phyloP scores from a whole-genome alignment of 2,797 vertebrate species.

The Oophaga sylvatica region DNA sequence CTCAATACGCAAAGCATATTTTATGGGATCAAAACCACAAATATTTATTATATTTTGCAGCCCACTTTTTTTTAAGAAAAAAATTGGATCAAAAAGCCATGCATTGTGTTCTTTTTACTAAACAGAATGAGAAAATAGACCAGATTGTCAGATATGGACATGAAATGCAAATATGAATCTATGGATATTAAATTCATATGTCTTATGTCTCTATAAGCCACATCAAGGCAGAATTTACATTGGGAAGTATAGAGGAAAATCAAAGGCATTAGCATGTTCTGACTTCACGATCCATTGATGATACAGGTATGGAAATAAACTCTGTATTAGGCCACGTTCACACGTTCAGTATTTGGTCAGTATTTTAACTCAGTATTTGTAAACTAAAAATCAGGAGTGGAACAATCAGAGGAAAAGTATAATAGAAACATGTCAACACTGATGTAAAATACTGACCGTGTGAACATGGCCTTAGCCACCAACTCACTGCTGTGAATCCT shows the following conservation, averaged over 20 bases:
- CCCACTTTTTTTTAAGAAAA: background rate
- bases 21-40: background rate
- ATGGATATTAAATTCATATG: background rate
- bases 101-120: background rate
- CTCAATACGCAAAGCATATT: constrained; percentile 1
- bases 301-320: no score
- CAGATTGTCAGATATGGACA: background rate
- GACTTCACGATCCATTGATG: no score
- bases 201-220: background rate
- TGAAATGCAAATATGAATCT: background rate
- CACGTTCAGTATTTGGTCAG: no score
- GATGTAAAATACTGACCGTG: no score
- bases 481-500: background rate
- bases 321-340: no score
- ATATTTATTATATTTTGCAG: background rate
- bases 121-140: background rate
- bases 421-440: no score
- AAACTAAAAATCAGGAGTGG: no score
- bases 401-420: no score
- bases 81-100: background rate
- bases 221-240: background rate
- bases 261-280: no score
- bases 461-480: background rate
- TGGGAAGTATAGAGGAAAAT: background rate
- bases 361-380: no score